Conservation (phyloP, 2,888 invertebrate genomes). For the Fabriciana adippe region DNA sequence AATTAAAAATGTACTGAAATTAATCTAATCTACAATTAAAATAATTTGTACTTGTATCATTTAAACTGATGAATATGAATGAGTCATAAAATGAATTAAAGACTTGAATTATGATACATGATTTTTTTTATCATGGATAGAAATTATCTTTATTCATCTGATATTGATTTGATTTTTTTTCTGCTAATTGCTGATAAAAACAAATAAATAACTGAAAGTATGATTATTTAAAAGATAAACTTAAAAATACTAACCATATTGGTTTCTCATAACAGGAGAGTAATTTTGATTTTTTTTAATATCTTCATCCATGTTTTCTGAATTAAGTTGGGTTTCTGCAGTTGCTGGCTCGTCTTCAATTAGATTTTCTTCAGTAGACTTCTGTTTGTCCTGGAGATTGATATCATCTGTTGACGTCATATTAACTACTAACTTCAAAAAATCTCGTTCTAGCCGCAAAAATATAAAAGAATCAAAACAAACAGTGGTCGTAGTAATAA, state of each 20-base stretch:
- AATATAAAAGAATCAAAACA: slow-evolving; percentile 15
- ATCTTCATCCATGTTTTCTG: slow-evolving; percentile 54
- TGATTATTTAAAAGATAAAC: neutral
- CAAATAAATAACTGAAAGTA: neutral
- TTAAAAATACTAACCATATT: slow-evolving; percentile 51
- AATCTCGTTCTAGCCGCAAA: slow-evolving; percentile 9
- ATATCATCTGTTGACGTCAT: slow-evolving; percentile 51
- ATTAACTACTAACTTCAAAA: slow-evolving; percentile 30
- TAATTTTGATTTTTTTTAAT: slow-evolving; percentile 59
- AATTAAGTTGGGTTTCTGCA: slow-evolving; percentile 49
- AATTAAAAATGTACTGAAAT: neutral
- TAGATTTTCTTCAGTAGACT: slow-evolving; percentile 43
- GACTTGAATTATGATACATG: too few species aligned
- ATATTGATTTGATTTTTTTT: too few species aligned
- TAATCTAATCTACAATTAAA: neutral
- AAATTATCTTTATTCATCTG: too few species aligned
- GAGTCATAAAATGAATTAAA: too few species aligned
- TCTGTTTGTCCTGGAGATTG: slow-evolving; percentile 38
- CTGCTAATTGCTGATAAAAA: too few species aligned
- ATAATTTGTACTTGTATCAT: too few species aligned
- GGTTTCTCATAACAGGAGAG: slow-evolving; percentile 54
- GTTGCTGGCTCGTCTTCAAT: slow-evolving; percentile 41
- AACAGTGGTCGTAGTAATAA: neutral
- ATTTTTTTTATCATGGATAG: too few species aligned
- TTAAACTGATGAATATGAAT: too few species aligned